phyloP scores from a whole-genome alignment of 2,113 vertebrate species.

The Osmerus eperlanus region DNA sequence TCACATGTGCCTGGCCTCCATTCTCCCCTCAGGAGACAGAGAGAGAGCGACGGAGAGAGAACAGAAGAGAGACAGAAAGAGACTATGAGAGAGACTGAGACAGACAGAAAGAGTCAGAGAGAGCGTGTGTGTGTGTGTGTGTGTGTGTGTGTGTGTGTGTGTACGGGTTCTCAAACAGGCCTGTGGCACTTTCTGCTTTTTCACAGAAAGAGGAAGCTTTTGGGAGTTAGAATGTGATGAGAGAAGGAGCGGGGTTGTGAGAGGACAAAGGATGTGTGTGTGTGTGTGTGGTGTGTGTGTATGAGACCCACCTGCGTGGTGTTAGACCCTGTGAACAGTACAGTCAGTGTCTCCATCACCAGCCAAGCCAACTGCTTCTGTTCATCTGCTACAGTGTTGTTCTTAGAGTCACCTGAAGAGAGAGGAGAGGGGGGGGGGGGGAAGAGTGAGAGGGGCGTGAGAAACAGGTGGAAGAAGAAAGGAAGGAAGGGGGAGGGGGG shows the following conservation, averaged over 20 bases:
- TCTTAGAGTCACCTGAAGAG: constrained; percentile 81
- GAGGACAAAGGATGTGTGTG: neutral
- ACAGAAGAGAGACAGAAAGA: neutral
- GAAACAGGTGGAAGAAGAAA: no score
- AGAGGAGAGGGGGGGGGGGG: neutral
- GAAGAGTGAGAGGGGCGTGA: neutral
- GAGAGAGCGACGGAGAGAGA: neutral
- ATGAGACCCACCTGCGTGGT: constrained; percentile 82
- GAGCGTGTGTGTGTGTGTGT: neutral
- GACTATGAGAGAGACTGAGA: neutral
- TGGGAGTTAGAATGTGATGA: neutral
- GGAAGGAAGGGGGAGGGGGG: no score
- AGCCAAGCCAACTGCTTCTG: constrained; percentile 93
- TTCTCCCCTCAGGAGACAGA: constrained; percentile 20
- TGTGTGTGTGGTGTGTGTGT: neutral
- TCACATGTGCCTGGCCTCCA: neutral
- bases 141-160: neutral
- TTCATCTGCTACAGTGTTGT: constrained; percentile 84
- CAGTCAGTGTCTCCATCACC: constrained; percentile 96
- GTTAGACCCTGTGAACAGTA: constrained; percentile 92
- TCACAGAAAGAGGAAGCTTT: no score
- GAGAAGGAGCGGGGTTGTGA: neutral
- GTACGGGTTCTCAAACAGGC: neutral
- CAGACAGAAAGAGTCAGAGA: constrained; percentile 1
- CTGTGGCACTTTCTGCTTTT: no score